Percentiles rank a stretch among this genome's conserved stretches.
These are phyloP conservation scores for Lymantria monacha DNA, from an alignment of 2,888 invertebrate genomes.

Conservation along the genomic window DNA sequence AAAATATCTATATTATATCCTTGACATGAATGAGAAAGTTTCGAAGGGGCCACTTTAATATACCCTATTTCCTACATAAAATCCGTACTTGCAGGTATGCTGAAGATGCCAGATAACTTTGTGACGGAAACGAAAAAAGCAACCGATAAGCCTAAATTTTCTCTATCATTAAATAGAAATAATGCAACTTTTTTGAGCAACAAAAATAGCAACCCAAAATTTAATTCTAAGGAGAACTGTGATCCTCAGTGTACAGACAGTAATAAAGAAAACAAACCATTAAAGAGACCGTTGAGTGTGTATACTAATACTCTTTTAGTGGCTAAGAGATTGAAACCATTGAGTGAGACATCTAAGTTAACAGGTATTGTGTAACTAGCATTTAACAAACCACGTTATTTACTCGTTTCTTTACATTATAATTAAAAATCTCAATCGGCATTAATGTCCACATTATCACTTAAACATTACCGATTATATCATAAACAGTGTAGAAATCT, in stretches of 20 bases:
- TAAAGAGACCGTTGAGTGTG: conserved; percentile 62
- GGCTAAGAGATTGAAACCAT: conserved; percentile 69
- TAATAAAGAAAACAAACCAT: conserved; percentile 70
- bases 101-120: conserved; percentile 81
- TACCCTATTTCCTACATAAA: conserved; percentile 18
- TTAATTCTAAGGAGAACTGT: conserved; percentile 47
- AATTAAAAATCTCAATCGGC: no score
- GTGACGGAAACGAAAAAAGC: conserved; percentile 69
- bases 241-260: conserved; percentile 40
- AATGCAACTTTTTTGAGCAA: conserved; percentile 67
- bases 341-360: conserved; percentile 52
- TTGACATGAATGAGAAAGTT: conserved; percentile 69
- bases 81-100: conserved; percentile 65
- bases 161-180: conserved; percentile 70
- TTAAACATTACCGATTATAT: neutral
- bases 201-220: conserved; percentile 53
- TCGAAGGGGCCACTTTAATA: conserved; percentile 44
- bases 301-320: conserved; percentile 67
- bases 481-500: neutral
- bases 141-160: conserved; percentile 68
- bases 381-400: neutral
- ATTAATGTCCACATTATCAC: no score
- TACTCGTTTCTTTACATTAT: neutral
- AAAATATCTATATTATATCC: conserved; percentile 39
- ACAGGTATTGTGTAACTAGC: conserved; percentile 55